These are phyloP conservation scores for Actinia tenebrosa DNA, from an alignment of 64 coral and sea anemone genomes.

Conservation along the genomic window DNA sequence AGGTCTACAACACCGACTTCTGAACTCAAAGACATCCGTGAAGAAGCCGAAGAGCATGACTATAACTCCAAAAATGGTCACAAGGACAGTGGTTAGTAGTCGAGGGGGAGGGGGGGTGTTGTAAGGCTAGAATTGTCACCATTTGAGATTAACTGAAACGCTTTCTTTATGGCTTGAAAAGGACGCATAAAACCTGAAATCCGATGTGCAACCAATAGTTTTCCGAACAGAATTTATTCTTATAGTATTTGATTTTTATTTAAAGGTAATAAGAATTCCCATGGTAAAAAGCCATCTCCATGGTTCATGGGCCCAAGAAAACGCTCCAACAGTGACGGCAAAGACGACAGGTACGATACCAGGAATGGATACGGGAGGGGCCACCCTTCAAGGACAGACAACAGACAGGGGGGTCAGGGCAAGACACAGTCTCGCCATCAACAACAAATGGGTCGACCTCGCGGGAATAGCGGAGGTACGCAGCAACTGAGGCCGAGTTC, in stretches of 20 bases:
- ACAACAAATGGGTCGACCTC: slow-evolving; percentile 25
- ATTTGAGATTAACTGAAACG: background rate
- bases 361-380: slow-evolving; percentile 18
- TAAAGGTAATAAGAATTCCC: background rate
- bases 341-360: slow-evolving; percentile 52
- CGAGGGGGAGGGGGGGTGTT: background rate
- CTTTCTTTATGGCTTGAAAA: background rate
- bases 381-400: slow-evolving; percentile 11
- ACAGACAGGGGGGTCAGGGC: slow-evolving; percentile 22
- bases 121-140: background rate
- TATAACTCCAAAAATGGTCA: background rate
- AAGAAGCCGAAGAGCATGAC: slow-evolving; percentile 73
- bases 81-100: background rate
- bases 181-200: too few species aligned
- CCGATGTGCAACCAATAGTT: too few species aligned
- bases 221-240: background rate
- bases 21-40: slow-evolving; percentile 74
- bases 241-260: background rate
- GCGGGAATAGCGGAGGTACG: slow-evolving; percentile 14
- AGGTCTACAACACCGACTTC: slow-evolving; percentile 68
- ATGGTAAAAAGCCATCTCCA: slow-evolving; percentile 37
- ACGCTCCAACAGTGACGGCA: slow-evolving; percentile 71
- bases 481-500: slow-evolving; percentile 32
- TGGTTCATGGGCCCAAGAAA: slow-evolving; percentile 56
- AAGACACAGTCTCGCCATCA: slow-evolving; percentile 36